Base-by-base conservation (phyloP, 2,888 invertebrate species). In the Cactoblastis cactorum region DNA sequence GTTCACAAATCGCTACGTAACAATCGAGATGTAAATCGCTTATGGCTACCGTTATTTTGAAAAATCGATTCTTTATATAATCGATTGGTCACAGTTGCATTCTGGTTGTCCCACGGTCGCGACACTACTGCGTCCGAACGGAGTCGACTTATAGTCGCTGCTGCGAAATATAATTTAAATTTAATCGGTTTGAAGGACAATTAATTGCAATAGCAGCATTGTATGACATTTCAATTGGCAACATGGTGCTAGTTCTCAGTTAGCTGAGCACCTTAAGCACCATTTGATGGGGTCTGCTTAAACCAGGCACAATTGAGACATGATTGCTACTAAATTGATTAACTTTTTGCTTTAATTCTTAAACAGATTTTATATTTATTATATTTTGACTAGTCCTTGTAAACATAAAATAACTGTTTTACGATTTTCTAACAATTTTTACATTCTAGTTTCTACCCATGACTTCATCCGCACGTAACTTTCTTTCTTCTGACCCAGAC, bases 21-120 rank as follows among this genome's bases (percentile, higher is more conserved):
- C 82, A 71, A 80, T 85, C 77, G 69, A 80, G 83, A 87, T 87
- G 84, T 84, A 86, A 86, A 86, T 85, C 80, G 78, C 77, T 80
- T 72, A 75, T 72, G 68, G 72, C 77, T 81, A 77, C 88, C 86
- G 88, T 88, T 89, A 88, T 85, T 79, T 82, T 77, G 81, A 83
- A 86, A 86, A 87, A 84, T 85, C 85, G 83, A 83, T 85, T 83
- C 72, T 75, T 66, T 63, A 62, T 63, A 62, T 77, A 86, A 89
- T 86, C 85, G 81, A 83, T 89, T 83, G 51, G 83, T 74, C 63
- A 75, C 83, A 80, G 86, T 85, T 80, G 81, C 84, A 78, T 85
- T 77, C 74, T 70, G 80, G 80, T 69, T 67, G 78, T 87, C 88
- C 86, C 88, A 87, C 87, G 87, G 82, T 82, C 59, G 65, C 56